These are phyloP conservation scores for Drosophila infuscata DNA, from an alignment of 2,888 invertebrate species.

Conservation along the genomic window DNA sequence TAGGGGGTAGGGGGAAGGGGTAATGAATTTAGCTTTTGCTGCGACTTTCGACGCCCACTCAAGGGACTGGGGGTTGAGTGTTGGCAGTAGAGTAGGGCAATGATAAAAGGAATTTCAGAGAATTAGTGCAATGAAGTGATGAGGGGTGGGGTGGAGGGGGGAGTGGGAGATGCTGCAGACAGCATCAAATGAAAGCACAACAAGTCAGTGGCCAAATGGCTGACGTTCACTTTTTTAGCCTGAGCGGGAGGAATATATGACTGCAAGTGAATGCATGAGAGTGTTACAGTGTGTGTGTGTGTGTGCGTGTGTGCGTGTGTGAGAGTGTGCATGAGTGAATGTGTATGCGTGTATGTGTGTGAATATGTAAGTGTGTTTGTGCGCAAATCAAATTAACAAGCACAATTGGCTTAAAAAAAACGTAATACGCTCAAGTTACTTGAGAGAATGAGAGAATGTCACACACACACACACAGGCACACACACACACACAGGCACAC, in stretches of 20 bases:
- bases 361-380: constrained; percentile 39
- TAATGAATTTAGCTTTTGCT: constrained; percentile 26
- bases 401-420: constrained; percentile 74
- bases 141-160: not conserved
- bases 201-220: constrained; percentile 57
- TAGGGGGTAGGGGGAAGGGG: not conserved
- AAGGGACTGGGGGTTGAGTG: not conserved
- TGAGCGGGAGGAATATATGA: constrained; percentile 12
- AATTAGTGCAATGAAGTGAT: not conserved
- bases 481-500: constrained; percentile 17
- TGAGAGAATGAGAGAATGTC: constrained; percentile 36
- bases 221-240: constrained; percentile 49
- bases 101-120: constrained; percentile 34
- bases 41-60: constrained; percentile 34
- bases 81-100: constrained; percentile 14
- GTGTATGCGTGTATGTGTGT: not conserved
- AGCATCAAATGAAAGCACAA: constrained; percentile 50
- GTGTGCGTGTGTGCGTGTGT: constrained; percentile 17
- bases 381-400: constrained; percentile 79
- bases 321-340: constrained; percentile 10
- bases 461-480: constrained; percentile 26
- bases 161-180: not conserved
- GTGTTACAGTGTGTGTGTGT: constrained; percentile 2
- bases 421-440: constrained; percentile 67
- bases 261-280: constrained; percentile 5